Percentiles rank a stretch among this genome's conserved stretches.
Conservation (phyloP, 2,797 vertebrate species). For the Gobionotothen gibberifrons region DNA sequence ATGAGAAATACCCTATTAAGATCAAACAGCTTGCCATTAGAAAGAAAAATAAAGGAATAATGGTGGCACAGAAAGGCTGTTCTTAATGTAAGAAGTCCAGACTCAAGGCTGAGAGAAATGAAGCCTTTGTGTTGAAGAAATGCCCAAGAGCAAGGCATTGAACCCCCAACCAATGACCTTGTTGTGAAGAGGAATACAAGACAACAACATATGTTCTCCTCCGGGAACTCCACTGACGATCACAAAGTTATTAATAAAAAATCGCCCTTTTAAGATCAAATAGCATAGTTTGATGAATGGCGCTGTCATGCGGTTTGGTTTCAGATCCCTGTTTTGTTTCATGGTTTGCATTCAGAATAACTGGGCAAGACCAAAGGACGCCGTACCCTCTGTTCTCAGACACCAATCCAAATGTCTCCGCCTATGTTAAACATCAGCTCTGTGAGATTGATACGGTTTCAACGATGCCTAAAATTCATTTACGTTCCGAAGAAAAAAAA, state of each 20-base stretch:
- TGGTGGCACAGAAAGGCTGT: constrained; percentile 6
- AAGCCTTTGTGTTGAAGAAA: constrained; percentile 28
- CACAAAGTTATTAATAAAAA: constrained; percentile 69
- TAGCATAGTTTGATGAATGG: constrained; percentile 66
- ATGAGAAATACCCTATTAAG: constrained; percentile 61
- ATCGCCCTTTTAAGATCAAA: constrained; percentile 70
- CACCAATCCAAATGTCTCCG: constrained; percentile 26
- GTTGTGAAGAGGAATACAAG: constrained; percentile 31
- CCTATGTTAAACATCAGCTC: constrained; percentile 38
- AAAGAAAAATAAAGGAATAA: constrained; percentile 8
- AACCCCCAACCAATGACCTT: constrained; percentile 41
- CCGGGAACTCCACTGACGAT: constrained; percentile 24
- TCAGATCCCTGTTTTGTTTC: constrained; percentile 47
- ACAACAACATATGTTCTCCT: constrained; percentile 27
- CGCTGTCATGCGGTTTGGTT: constrained; percentile 47
- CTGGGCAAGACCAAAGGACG: constrained; percentile 33
- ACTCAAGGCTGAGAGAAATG: constrained; percentile 47
- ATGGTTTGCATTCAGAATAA: constrained; percentile 57
- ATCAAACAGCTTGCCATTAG: constrained; percentile 54
- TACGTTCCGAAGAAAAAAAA: constrained; percentile 68
- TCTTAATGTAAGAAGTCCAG: constrained; percentile 32
- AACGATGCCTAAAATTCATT: constrained; percentile 62
- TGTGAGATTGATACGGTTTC: constrained; percentile 66
- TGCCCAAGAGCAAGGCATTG: constrained; percentile 45
- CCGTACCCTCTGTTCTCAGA: constrained; percentile 46